Conservation (phyloP, 2,797 vertebrate species). For the Psittacula derbiana region DNA sequence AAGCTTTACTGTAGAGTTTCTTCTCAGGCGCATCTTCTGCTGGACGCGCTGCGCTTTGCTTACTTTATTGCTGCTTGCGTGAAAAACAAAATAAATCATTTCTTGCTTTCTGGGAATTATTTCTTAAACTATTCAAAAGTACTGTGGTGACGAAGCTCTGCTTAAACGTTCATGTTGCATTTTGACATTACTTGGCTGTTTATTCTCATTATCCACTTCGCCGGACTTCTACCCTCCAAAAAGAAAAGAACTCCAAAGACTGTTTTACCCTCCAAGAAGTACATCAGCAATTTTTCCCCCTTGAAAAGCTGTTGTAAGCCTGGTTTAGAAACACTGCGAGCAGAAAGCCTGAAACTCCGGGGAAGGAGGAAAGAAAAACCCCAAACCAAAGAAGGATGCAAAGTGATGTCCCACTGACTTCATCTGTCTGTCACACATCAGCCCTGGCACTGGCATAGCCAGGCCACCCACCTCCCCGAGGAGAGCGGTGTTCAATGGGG, state of each 20-base stretch:
- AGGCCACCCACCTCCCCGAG: background rate
- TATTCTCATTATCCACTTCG: background rate
- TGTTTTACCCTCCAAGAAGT: background rate
- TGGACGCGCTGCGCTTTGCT: background rate
- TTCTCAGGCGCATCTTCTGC: background rate
- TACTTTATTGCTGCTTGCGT: background rate
- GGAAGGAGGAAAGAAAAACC: background rate
- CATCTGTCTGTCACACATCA: background rate
- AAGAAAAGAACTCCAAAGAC: background rate
- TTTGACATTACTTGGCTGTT: background rate
- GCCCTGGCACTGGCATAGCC: background rate
- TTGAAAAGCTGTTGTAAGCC: background rate
- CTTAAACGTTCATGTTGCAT: background rate
- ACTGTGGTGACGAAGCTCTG: background rate
- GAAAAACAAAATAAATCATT: background rate
- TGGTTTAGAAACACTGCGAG: background rate
- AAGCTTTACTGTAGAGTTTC: background rate
- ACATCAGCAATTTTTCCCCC: accelerated
- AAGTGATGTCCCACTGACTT: background rate
- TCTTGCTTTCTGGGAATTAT: background rate
- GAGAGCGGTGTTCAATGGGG: background rate
- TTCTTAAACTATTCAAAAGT: background rate
- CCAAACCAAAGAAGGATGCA: background rate
- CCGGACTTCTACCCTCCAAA: background rate
- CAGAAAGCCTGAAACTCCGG: background rate